A percentile compares a stretch with the other conserved stretches of the same genome.
These are phyloP conservation scores for Aphelenchoides bicaudatus DNA, from an alignment of 2,888 invertebrate genomes.

Conservation along the genomic window DNA sequence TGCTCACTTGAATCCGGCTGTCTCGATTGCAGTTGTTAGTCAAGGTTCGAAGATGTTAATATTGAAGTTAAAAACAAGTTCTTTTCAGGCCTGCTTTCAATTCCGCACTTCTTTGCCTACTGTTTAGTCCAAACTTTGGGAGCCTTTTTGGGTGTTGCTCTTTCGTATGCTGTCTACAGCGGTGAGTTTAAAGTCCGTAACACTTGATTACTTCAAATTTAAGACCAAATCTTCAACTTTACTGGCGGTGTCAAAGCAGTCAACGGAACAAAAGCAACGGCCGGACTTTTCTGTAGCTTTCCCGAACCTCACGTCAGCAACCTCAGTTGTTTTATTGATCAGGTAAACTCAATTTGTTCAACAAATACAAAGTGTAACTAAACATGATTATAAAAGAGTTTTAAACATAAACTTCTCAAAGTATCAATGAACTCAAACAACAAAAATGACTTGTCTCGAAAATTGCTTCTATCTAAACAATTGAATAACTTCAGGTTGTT, in stretches of 20 bases:
- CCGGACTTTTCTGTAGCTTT: slow-evolving; percentile 51
- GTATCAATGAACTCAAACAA: no score
- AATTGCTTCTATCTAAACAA: neutral
- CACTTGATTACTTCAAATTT: neutral
- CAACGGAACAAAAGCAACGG: slow-evolving; percentile 40
- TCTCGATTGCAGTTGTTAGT: slow-evolving; percentile 22
- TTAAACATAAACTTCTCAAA: no score
- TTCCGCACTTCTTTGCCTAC: slow-evolving; percentile 22
- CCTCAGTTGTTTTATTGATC: slow-evolving; percentile 48
- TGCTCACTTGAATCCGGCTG: slow-evolving; percentile 36
- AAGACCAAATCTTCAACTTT: slow-evolving; percentile 5
- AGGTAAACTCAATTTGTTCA: slow-evolving; percentile 25
- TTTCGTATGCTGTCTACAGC: slow-evolving; percentile 21
- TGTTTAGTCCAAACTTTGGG: slow-evolving; percentile 28
- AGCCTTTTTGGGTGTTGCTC: slow-evolving; percentile 29
- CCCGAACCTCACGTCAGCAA: slow-evolving; percentile 46
- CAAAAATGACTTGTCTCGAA: neutral
- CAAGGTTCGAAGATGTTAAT: neutral
- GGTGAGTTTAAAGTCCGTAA: slow-evolving; percentile 12
- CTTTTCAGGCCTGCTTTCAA: slow-evolving; percentile 23
- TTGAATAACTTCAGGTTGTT: slow-evolving; percentile 35
- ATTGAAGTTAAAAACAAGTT: slow-evolving; percentile 12
- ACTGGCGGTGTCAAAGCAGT: slow-evolving; percentile 10
- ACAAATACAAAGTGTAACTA: no score
- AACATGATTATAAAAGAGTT: no score